These are phyloP conservation scores for Enteromius radiatus DNA, from an alignment of 2,797 vertebrate genomes.

Conservation along the genomic window DNA sequence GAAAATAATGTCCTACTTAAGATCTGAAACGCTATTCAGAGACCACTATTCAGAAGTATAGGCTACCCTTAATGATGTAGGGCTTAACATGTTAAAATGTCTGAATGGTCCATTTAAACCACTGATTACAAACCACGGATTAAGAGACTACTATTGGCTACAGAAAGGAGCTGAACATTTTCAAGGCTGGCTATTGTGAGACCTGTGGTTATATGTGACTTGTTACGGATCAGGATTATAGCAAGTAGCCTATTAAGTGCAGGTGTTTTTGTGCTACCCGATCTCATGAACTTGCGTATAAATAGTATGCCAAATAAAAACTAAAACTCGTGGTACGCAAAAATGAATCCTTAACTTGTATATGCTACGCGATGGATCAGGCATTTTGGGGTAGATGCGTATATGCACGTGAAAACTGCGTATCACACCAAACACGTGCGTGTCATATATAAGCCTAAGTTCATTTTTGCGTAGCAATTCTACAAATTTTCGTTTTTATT, in stretches of 20 bases:
- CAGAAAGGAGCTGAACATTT: constrained; percentile 48
- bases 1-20: constrained; percentile 90
- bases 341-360: no score
- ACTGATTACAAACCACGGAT: constrained; percentile 59
- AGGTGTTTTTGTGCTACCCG: constrained; percentile 27
- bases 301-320: no score
- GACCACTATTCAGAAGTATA: constrained; percentile 71
- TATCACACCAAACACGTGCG: no score
- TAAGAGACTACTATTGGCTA: constrained; percentile 4
- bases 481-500: no score
- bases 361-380: no score
- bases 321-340: no score
- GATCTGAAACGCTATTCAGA: constrained; percentile 88
- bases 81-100: constrained; percentile 91
- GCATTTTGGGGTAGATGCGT: no score
- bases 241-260: constrained; percentile 18
- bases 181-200: constrained; percentile 42
- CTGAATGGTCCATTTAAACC: constrained; percentile 90
- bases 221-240: constrained; percentile 46
- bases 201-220: constrained; percentile 41
- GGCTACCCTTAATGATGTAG: constrained; percentile 81
- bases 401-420: no score
- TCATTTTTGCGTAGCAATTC: no score
- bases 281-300: no score
- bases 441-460: no score